phyloP scores from a whole-genome alignment of 2,888 invertebrate species.

The Luffia ferchaultella region DNA sequence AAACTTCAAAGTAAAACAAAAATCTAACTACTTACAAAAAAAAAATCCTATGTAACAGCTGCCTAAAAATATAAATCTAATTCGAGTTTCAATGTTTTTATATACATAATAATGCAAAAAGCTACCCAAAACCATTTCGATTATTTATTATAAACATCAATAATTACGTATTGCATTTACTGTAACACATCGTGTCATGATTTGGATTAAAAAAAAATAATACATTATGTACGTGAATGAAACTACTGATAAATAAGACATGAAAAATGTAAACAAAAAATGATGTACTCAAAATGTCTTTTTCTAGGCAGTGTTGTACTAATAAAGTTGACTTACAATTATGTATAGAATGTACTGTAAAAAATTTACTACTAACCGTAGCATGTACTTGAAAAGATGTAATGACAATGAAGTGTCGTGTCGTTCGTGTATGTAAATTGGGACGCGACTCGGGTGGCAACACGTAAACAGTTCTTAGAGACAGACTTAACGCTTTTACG shows the following conservation, averaged over 20 bases:
- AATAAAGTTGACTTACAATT: not conserved
- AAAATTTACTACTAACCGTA: not conserved
- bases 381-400: not conserved
- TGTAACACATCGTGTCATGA: too few relatives aligned
- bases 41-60: too few relatives aligned
- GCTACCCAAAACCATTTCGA: not conserved
- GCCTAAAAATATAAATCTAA: too few relatives aligned
- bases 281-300: not conserved
- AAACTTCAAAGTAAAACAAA: too few relatives aligned
- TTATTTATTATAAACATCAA: too few relatives aligned
- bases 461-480: not conserved
- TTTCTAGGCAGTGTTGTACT: not conserved
- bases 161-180: too few relatives aligned
- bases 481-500: slow-evolving; percentile 10
- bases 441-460: not conserved
- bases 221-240: too few relatives aligned
- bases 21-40: too few relatives aligned
- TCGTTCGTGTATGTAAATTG: not conserved
- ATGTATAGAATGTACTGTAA: not conserved
- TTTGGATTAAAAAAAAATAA: too few relatives aligned
- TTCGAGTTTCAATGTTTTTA: too few relatives aligned
- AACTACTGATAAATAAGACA: too few relatives aligned
- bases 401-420: not conserved
- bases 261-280: not conserved
- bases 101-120: not conserved